phyloP scores from a whole-genome alignment of 2,113 vertebrate genomes.

The Eclectus roratus region DNA sequence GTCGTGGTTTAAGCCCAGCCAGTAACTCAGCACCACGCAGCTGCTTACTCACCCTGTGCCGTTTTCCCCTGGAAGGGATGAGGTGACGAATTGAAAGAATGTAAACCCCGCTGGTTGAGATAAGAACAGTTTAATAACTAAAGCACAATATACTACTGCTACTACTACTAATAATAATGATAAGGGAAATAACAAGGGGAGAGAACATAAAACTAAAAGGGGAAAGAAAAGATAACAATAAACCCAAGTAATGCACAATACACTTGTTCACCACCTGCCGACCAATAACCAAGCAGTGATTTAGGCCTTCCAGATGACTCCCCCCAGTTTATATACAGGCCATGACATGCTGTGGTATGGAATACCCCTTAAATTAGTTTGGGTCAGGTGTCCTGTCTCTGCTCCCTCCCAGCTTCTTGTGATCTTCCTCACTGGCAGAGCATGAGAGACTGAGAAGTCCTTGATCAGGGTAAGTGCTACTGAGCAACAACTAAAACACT shows the following conservation, averaged over 20 bases:
- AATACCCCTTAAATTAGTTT: background rate
- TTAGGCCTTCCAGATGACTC: background rate
- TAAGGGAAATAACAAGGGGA: background rate
- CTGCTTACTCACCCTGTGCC: background rate
- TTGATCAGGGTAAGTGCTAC: background rate
- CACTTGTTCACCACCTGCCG: background rate
- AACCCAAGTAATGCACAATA: background rate
- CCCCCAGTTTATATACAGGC: background rate
- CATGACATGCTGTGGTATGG: background rate
- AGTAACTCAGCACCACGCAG: background rate
- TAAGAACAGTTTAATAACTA: background rate
- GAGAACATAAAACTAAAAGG: background rate
- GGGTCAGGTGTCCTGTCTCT: background rate
- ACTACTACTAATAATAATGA: background rate
- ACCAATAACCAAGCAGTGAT: background rate
- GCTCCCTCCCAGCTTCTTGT: background rate
- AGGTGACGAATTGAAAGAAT: background rate
- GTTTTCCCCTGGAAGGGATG: background rate
- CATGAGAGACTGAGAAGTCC: background rate
- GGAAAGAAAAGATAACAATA: background rate
- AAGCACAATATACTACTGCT: background rate
- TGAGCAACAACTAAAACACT: background rate
- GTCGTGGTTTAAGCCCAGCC: background rate
- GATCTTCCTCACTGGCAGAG: background rate
- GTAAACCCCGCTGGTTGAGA: background rate